Evolutionary conservation across 2,797 vertebrate genomes (phyloP).

Genomic region (Myiothlypis coronata): DNA sequence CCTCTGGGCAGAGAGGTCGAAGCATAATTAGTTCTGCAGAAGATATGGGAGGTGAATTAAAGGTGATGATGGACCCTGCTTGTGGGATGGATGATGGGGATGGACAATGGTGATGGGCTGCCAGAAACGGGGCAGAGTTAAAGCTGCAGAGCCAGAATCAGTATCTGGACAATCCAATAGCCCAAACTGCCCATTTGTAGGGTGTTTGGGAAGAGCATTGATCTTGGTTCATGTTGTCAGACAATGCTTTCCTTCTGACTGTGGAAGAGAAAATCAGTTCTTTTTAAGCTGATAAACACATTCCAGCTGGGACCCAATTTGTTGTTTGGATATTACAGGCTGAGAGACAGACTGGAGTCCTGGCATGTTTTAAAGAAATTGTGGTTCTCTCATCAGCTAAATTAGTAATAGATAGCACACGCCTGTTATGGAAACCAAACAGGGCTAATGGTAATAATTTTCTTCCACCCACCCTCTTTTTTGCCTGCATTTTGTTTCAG

Average conservation of each 20-base stretch:
- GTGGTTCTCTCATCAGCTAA: slow-evolving; percentile 15
- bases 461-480: background rate
- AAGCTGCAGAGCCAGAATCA: background rate
- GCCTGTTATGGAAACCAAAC: background rate
- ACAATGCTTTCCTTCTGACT: background rate
- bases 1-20: background rate
- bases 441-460: background rate
- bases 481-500: background rate
- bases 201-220: background rate
- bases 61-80: background rate
- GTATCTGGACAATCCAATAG: background rate
- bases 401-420: slow-evolving; percentile 34
- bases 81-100: background rate
- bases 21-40: background rate
- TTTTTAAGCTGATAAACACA: slow-evolving; percentile 30
- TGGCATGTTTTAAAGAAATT: slow-evolving; percentile 44
- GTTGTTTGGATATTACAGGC: slow-evolving; percentile 44
- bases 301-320: slow-evolving; percentile 54
- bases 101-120: background rate
- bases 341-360: slow-evolving; percentile 52
- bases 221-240: background rate
- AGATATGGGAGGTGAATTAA: background rate
- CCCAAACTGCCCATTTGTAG: background rate
- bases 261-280: slow-evolving; percentile 11
- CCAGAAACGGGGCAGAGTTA: background rate